phyloP scores from a whole-genome alignment of 1,140 invertebrate genomes.

The Drosophila mojavensis region DNA sequence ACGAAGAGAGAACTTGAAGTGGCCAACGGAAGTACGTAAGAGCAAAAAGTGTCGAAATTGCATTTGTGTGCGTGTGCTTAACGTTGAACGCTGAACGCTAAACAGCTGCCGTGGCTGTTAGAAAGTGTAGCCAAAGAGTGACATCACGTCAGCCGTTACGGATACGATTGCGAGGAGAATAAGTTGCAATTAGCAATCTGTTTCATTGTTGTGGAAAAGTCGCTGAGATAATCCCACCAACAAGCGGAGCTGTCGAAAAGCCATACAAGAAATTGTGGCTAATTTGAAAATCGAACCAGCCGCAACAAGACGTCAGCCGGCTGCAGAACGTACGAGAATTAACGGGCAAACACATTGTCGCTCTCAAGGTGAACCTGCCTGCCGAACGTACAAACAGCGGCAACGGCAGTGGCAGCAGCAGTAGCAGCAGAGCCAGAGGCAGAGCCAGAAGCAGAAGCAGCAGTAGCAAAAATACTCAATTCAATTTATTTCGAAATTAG shows the following conservation, averaged over 20 bases:
- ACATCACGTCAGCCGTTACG: slow-evolving; percentile 62
- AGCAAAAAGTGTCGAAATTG: slow-evolving; percentile 52
- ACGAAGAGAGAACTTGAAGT: slow-evolving; percentile 42
- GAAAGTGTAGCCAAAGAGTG: slow-evolving; percentile 73
- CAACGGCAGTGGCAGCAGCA: slow-evolving; percentile 4
- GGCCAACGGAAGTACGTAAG: slow-evolving; percentile 69
- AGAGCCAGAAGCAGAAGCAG: slow-evolving; percentile 15
- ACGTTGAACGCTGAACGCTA: no score
- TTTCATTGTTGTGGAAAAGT: slow-evolving; percentile 31
- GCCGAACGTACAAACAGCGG: slow-evolving; percentile 4
- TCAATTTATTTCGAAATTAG: slow-evolving; percentile 58
- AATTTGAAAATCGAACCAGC: slow-evolving; percentile 13
- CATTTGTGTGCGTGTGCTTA: slow-evolving; percentile 45
- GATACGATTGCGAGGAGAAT: slow-evolving; percentile 10
- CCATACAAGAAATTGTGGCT: slow-evolving; percentile 16
- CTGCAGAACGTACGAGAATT: slow-evolving; percentile 63
- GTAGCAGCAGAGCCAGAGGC: slow-evolving; percentile 1
- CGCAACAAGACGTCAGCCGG: slow-evolving; percentile 17
- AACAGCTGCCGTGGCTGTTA: slow-evolving; percentile 47
- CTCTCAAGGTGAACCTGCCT: slow-evolving; percentile 65
- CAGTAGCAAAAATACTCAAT: slow-evolving; percentile 32
- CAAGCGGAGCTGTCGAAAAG: slow-evolving; percentile 15
- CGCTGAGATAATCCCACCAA: slow-evolving; percentile 11
- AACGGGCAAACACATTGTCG: slow-evolving; percentile 49
- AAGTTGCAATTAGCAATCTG: slow-evolving; percentile 32